These are phyloP conservation scores for Melolontha melolontha DNA, from an alignment of 2,888 invertebrate genomes.

Conservation along the genomic window DNA sequence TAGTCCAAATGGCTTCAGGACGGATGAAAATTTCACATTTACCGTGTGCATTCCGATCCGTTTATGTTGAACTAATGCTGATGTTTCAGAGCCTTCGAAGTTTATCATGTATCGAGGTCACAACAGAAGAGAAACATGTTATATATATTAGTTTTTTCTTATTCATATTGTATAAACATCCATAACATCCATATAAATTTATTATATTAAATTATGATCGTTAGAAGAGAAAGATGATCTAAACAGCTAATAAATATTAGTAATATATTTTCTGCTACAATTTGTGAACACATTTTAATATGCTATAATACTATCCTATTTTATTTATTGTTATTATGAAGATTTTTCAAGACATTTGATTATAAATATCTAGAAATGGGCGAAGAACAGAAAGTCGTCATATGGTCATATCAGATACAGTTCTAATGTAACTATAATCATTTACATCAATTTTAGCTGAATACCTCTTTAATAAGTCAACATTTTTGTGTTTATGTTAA, in stretches of 20 bases:
- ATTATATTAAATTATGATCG: conserved; percentile 16
- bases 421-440: too few relatives aligned
- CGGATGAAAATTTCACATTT: conserved; percentile 21
- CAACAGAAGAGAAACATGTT: not conserved
- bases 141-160: conserved; percentile 27
- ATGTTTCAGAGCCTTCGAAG: conserved; percentile 8
- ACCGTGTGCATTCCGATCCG: conserved; percentile 21
- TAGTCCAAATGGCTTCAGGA: conserved; percentile 27
- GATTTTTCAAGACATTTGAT: too few relatives aligned
- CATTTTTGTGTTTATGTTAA: too few relatives aligned
- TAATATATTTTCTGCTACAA: conserved; percentile 23
- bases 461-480: too few relatives aligned
- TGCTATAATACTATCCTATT: too few relatives aligned
- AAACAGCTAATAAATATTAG: conserved; percentile 25
- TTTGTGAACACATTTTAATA: too few relatives aligned
- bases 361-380: too few relatives aligned
- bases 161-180: conserved; percentile 27
- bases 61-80: conserved; percentile 28
- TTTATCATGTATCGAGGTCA: conserved; percentile 34
- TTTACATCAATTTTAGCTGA: too few relatives aligned
- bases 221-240: conserved; percentile 20
- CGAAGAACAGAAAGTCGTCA: too few relatives aligned
- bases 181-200: conserved; percentile 23
- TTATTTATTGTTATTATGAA: too few relatives aligned
- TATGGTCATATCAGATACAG: too few relatives aligned